phyloP scores from a whole-genome alignment of 2,113 vertebrate species.

The Eclectus roratus region DNA sequence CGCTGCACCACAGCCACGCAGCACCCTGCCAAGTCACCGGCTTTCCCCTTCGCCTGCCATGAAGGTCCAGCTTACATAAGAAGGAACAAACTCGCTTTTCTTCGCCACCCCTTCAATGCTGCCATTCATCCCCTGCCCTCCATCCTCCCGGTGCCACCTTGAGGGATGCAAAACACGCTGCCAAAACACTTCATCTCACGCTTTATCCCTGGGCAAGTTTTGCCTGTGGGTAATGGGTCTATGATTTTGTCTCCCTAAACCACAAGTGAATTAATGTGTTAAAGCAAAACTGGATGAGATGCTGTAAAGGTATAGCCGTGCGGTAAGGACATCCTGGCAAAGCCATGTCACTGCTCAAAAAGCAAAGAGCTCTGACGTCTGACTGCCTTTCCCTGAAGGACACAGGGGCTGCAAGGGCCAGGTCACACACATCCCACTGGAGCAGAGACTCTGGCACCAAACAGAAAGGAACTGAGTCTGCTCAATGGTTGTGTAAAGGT shows the following conservation, averaged over 20 bases:
- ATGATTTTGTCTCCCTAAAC: background rate
- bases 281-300: background rate
- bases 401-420: background rate
- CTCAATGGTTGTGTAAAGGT: background rate
- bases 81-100: constrained; percentile 57
- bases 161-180: constrained; percentile 10
- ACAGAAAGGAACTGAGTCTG: background rate
- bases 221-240: accelerated
- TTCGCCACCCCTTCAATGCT: constrained; percentile 58
- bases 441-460: background rate
- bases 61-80: constrained; percentile 37
- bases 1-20: constrained; percentile 1
- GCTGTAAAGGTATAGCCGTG: background rate
- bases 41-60: background rate
- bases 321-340: background rate
- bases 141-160: constrained; percentile 40
- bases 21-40: constrained; percentile 48
- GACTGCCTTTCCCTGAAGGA: background rate
- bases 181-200: background rate
- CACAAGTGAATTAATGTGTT: background rate
- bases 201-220: background rate
- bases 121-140: constrained; percentile 50
- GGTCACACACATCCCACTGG: background rate
- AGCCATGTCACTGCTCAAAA: background rate
- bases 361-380: background rate